A percentile compares a stretch with the other conserved stretches of the same genome.
Conservation (phyloP, 2,113 vertebrate species). For the Cinclus cinclus region DNA sequence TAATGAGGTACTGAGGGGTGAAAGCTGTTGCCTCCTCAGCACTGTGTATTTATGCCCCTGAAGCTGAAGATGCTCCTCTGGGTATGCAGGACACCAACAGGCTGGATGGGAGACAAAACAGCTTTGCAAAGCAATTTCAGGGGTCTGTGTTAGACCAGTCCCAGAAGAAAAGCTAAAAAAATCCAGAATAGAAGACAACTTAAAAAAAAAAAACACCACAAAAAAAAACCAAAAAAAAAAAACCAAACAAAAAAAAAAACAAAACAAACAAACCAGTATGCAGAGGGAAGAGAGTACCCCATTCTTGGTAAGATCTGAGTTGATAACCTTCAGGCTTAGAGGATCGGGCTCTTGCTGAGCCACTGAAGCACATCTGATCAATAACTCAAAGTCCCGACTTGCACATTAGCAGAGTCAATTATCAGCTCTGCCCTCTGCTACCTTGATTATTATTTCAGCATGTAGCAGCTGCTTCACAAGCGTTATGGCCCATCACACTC, state of each 20-base stretch:
- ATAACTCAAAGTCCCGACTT: slow-evolving; percentile 56
- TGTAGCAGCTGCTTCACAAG: slow-evolving; percentile 64
- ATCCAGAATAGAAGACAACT: neutral
- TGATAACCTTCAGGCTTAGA: neutral
- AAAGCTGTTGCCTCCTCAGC: neutral
- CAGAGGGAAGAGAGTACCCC: neutral
- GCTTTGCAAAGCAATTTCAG: neutral
- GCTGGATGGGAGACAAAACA: neutral
- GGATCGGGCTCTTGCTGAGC: neutral
- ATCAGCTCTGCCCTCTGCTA: slow-evolving; percentile 65
- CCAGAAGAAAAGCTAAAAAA: neutral
- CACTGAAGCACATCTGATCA: slow-evolving; percentile 55
- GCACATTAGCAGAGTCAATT: slow-evolving; percentile 68
- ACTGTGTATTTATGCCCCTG: neutral
- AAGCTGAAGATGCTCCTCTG: neutral
- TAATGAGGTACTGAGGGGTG: neutral
- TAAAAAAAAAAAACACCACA: neutral
- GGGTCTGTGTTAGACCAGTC: neutral
- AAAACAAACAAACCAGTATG: neutral
- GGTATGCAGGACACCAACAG: neutral
- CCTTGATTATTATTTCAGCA: slow-evolving; percentile 72
- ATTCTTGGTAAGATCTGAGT: neutral
- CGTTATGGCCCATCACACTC: slow-evolving; percentile 62
- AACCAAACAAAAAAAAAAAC: no score
- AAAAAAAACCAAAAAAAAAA: no score